Evolutionary conservation across 1,140 invertebrate genomes (phyloP), one percentile per base, ranked within the genome.

Genomic region (Drosophila ficusphila): DNA sequence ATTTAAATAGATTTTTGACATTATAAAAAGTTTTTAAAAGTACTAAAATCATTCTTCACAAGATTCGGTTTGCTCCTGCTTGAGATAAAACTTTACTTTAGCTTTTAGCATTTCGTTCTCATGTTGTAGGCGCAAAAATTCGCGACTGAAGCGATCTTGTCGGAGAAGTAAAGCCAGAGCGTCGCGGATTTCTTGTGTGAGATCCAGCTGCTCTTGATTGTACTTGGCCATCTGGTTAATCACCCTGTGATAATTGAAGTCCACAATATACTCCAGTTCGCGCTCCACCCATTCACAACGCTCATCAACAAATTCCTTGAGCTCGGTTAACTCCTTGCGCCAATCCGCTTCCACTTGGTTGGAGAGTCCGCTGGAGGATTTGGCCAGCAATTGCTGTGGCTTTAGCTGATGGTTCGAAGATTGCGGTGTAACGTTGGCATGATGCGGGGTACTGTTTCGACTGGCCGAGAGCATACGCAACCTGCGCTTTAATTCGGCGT

Each of bases 391-490:
- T 11, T 62, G 51, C 33, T 71, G 65, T 1, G 67, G 76, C 16
- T 70, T 62, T 6, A 67, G 19, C 9, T 58, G 16, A 1, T 56
- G 14, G 1, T 39, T 53, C 2, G 54, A 41, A 0, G 46, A 44
- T 36, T 58, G 54, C 0, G 67, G 23, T 6, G 34, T 44, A 9
- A 48, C 19, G 6, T 44, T 57, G 0, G 12, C 69, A 47, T 65
- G 72, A 70, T 88, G 77, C 1, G 90, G 90, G 1, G 90, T 91
- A 21, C 90, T 91, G 11, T 91, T 90, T 0, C 76, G 65, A 34
- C 81, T 83, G 27, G 68, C 49, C 0, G 82, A 57, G 0, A 91
- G 65, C 44, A 74, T 44, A 16, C 68, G 75, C 12, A 89, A 34
- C 7, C 61, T 77, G 8, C 48, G 75, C 23, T 75, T 65, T 8